phyloP scores from a whole-genome alignment of 2,113 vertebrate species.

The Etheostoma cragini region DNA sequence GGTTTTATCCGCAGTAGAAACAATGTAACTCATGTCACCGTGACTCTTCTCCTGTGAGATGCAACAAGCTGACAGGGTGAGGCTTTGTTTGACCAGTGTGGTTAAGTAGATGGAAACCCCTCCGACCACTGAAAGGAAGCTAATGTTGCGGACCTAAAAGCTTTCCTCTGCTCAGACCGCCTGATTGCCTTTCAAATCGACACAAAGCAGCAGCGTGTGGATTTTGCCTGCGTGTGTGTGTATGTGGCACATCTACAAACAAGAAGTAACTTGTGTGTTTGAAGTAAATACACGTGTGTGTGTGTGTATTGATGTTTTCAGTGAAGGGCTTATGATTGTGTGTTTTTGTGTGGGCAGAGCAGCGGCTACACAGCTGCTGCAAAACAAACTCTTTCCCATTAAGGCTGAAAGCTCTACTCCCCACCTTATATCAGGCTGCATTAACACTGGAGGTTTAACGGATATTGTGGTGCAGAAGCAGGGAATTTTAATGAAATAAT shows the following conservation, averaged over 20 bases:
- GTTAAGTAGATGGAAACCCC: conserved; percentile 39
- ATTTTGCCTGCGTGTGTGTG: neutral
- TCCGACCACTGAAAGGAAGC: conserved; percentile 44
- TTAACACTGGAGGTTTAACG: conserved; percentile 2
- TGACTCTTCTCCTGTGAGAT: neutral
- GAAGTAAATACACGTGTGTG: conserved; percentile 12
- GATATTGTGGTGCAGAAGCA: neutral
- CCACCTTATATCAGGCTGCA: conserved; percentile 2
- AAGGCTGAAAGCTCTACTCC: conserved; percentile 29
- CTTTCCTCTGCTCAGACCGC: conserved; percentile 30
- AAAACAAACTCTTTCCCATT: conserved; percentile 62
- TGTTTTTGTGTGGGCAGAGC: conserved; percentile 46
- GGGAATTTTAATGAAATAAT: neutral
- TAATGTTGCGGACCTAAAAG: conserved; percentile 68
- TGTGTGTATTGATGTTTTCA: conserved; percentile 14
- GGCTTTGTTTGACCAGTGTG: conserved; percentile 34
- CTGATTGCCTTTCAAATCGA: conserved; percentile 27
- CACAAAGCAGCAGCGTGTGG: neutral
- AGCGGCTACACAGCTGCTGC: conserved; percentile 59
- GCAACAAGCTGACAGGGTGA: conserved; percentile 10
- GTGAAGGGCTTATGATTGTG: conserved; percentile 23
- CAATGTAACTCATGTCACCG: neutral
- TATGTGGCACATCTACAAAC: neutral
- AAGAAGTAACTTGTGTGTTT: neutral
- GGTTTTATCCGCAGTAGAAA: neutral